Evolutionary conservation across 2,797 vertebrate species (phyloP).

Genomic region (Philypnodon macrostomus): DNA sequence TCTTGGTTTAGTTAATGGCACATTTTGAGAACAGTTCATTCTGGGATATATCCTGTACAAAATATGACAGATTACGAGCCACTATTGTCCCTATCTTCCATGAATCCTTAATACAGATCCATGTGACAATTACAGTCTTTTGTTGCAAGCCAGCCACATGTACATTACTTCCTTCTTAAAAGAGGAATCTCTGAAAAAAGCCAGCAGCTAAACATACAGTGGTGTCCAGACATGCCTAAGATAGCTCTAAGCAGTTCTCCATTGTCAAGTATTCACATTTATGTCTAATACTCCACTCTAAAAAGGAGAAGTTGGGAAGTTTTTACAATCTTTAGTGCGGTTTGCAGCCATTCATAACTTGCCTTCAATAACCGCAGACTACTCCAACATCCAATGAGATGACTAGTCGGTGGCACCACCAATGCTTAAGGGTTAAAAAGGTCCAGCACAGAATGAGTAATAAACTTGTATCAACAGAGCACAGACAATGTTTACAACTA

Average conservation of each 20-base stretch:
- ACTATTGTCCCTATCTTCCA: slow-evolving; percentile 36
- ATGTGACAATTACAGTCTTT: slow-evolving; percentile 62
- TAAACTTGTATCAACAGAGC: slow-evolving; percentile 47
- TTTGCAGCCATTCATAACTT: slow-evolving; percentile 50
- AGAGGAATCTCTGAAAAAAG: slow-evolving; percentile 77
- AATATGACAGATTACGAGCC: slow-evolving; percentile 22
- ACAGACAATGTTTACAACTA: slow-evolving; percentile 51
- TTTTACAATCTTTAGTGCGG: slow-evolving; percentile 37
- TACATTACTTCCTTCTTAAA: slow-evolving; percentile 66
- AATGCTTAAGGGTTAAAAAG: slow-evolving; percentile 26
- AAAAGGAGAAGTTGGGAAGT: slow-evolving; percentile 64
- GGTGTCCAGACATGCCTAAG: slow-evolving; percentile 77
- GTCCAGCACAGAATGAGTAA: slow-evolving; percentile 14
- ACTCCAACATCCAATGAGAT: slow-evolving; percentile 30
- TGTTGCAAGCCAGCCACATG: slow-evolving; percentile 55
- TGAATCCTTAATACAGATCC: slow-evolving; percentile 57
- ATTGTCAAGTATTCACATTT: slow-evolving; percentile 54
- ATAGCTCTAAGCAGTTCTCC: slow-evolving; percentile 72
- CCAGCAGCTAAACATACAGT: slow-evolving; percentile 75
- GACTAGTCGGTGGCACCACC: slow-evolving; percentile 22
- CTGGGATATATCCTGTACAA: no score
- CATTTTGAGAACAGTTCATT: no score
- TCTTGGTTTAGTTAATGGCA: no score
- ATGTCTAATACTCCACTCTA: slow-evolving; percentile 38
- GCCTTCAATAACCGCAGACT: slow-evolving; percentile 40